Conservation (phyloP, 2,113 vertebrate species). For the Gasterosteus nipponicus region DNA sequence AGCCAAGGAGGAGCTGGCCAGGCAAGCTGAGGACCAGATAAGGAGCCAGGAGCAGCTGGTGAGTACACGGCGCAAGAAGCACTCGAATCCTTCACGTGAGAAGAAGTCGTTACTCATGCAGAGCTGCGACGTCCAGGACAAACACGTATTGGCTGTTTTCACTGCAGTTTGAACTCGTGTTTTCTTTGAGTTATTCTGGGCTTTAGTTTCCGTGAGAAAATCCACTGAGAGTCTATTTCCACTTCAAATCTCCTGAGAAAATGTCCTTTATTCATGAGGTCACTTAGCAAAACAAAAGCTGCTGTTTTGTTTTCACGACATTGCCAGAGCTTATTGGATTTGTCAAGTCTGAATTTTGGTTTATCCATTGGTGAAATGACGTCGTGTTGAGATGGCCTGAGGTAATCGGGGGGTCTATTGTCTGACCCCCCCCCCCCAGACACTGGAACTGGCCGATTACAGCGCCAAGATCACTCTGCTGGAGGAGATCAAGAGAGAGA, state of each 20-base stretch:
- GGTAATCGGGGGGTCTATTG: constrained; percentile 1
- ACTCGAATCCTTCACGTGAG: constrained; percentile 45
- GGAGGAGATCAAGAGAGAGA: constrained; percentile 86
- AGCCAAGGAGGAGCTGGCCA: constrained; percentile 96
- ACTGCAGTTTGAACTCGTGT: background rate
- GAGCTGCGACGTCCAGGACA: background rate
- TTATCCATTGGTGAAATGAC: constrained; percentile 25
- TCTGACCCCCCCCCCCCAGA: constrained; percentile 60
- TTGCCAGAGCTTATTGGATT: background rate
- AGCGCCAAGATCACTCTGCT: constrained; percentile 87
- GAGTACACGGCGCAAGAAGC: constrained; percentile 51
- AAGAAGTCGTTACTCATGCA: constrained; percentile 21
- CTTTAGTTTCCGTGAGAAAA: constrained; percentile 3
- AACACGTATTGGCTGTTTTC: constrained; percentile 22
- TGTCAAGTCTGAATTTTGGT: background rate
- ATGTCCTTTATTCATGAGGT: background rate
- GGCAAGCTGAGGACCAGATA: constrained; percentile 90
- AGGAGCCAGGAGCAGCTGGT: constrained; percentile 98
- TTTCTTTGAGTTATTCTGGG: background rate
- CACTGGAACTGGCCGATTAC: constrained; percentile 92
- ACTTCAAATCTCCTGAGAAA: background rate
- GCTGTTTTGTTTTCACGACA: background rate
- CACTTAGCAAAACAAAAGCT: background rate
- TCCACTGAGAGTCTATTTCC: background rate
- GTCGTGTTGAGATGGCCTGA: background rate